Evolutionary conservation across 2,888 invertebrate genomes (phyloP), one percentile per base, ranked within the genome.

Genomic region (Drosophila mettleri): DNA sequence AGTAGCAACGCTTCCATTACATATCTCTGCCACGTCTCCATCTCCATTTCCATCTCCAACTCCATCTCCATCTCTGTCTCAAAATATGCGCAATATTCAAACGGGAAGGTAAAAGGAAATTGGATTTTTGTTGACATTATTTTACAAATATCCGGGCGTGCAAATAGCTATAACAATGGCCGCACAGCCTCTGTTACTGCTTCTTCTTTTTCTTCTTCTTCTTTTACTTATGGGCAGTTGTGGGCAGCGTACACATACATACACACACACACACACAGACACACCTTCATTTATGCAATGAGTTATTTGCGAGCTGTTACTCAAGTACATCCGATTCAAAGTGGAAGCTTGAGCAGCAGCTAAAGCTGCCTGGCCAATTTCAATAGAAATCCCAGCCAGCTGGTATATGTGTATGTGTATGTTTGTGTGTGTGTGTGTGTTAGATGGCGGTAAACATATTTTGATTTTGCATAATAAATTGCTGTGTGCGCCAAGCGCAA

Each of bases 51-150:
- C 14, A 12, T 14, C 38, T 39, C n/a, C n/a, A n/a, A n/a, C n/a
- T 18, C 18, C 14, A 1, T 14, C 6, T 1, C 14, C 14, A 12
- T 14, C 38, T 39, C n/a, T 43, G 24, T n/a, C 43, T n/a, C 16
- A 27, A 45, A 27, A 45, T 45, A 45, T 45, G 43, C 43, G 70
- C 73, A 67, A 65, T 74, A 71, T 70, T 71, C 69, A 71, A 74
- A 82, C 69, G 75, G 80, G 85, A 85, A 86, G 77, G 79, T 79
- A 68, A 74, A 70, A 79, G 85, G 88, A 88, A 88, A 88, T 87
- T 87, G 83, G 79, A 88, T 87, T 87, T 85, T 87, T 88, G 87
- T 88, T 81, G 79, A 77, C 80, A 81, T 75, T 85, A 84, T 87
- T 84, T 78, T 68, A 68, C 71, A 83, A 85, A 85, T 78, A 88